Conservation (phyloP, 2,113 vertebrate species). For the Himantopus leucocephalus region DNA sequence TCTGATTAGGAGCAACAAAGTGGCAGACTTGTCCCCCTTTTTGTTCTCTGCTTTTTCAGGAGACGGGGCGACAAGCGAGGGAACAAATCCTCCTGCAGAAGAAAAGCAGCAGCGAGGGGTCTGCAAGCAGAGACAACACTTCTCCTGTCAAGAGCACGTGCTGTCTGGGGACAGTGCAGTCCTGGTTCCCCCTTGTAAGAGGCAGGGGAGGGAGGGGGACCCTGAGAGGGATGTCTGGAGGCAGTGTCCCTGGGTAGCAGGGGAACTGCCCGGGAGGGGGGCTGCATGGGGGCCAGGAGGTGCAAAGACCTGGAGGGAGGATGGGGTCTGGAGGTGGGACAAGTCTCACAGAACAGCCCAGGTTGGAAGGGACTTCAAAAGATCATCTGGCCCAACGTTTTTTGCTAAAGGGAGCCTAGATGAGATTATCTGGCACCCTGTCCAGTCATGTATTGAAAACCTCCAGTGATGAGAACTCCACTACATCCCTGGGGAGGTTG, state of each 20-base stretch:
- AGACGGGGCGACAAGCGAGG: neutral
- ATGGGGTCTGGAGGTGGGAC: neutral
- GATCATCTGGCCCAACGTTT: neutral
- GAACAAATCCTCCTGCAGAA: neutral
- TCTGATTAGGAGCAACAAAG: neutral
- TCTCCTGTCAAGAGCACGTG: neutral
- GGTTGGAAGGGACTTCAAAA: neutral
- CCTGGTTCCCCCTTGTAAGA: neutral
- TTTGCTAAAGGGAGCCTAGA: neutral
- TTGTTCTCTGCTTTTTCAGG: neutral
- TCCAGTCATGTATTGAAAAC: neutral
- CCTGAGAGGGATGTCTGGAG: neutral
- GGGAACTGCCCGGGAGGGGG: fast-evolving
- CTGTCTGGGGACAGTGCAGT: neutral
- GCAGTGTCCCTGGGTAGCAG: neutral
- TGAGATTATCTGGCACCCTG: neutral
- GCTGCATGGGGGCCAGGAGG: neutral
- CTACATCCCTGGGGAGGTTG: neutral
- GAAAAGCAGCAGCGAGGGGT: neutral
- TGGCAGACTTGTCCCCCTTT: neutral
- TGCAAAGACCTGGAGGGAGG: neutral
- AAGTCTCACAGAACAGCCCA: neutral
- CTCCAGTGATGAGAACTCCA: fast-evolving
- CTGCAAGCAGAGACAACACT: neutral
- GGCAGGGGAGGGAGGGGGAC: neutral